Percentiles rank a stretch among this genome's conserved stretches.
phyloP scores from a whole-genome alignment of 2,113 vertebrate genomes.

The Nycticryphes semicollaris region DNA sequence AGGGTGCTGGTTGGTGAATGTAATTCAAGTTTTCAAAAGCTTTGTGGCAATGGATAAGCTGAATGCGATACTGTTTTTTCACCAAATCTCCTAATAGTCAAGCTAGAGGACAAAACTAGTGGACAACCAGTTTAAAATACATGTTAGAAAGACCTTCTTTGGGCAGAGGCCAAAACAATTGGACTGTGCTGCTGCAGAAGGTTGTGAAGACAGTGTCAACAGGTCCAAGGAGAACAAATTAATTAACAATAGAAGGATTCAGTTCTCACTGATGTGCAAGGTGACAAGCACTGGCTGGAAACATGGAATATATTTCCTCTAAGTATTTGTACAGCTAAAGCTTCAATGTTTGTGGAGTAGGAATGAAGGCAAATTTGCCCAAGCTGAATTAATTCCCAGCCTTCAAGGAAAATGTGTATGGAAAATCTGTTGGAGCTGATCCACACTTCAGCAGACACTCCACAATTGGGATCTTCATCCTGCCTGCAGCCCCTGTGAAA shows the following conservation, averaged over 20 bases:
- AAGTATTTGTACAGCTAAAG: not conserved
- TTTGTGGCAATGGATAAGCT: not conserved
- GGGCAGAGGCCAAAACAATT: not conserved
- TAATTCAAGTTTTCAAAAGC: not conserved
- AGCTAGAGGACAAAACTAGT: not conserved
- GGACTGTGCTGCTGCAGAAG: not conserved
- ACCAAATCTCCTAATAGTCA: not conserved
- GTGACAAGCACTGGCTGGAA: not conserved
- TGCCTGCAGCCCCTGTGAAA: fast-evolving
- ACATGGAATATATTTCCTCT: not conserved
- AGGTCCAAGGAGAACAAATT: not conserved
- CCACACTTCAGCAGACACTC: not conserved
- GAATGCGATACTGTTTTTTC: not conserved
- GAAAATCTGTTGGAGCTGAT: not conserved
- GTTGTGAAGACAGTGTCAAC: not conserved
- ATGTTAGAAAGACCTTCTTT: not conserved
- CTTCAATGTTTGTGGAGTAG: not conserved
- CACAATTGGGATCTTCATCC: not conserved
- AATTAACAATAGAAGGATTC: not conserved
- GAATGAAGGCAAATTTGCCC: not conserved
- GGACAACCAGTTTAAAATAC: not conserved
- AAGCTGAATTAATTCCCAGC: not conserved
- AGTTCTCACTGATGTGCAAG: not conserved
- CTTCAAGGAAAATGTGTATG: not conserved
- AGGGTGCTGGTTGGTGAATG: not conserved